phyloP scores from a whole-genome alignment of 2,888 invertebrate genomes.

The Campopleginae sp. region DNA sequence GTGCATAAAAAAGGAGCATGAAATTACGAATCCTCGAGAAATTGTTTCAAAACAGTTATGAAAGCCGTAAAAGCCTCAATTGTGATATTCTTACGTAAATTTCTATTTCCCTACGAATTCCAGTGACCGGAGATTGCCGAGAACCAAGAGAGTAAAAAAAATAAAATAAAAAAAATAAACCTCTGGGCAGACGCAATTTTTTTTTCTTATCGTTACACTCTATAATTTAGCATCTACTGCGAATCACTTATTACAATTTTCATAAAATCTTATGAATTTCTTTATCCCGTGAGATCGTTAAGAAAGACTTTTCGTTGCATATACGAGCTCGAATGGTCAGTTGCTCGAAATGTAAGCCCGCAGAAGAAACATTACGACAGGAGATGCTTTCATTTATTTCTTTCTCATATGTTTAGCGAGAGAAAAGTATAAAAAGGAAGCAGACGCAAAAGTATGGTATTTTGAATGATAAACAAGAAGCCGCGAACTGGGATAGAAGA shows the following conservation, averaged over 20 bases:
- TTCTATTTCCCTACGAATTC: background rate
- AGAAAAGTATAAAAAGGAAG: background rate
- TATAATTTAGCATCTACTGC: background rate
- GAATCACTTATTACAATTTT: background rate
- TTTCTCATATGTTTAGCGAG: background rate
- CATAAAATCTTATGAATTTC: background rate
- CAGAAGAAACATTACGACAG: background rate
- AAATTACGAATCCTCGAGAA: background rate
- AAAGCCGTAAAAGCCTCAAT: background rate
- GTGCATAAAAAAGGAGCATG: background rate
- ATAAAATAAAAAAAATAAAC: background rate
- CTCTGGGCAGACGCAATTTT: background rate
- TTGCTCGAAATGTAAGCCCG: background rate
- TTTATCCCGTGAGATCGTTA: background rate
- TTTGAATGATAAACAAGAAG: background rate
- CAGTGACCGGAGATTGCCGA: background rate
- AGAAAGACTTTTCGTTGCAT: background rate
- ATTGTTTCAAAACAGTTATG: background rate
- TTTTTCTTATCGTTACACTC: background rate
- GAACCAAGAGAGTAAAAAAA: background rate
- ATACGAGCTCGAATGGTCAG: background rate
- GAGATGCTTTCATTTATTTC: conserved; percentile 15
- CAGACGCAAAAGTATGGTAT: conserved; percentile 1
- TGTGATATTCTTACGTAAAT: conserved; percentile 3
- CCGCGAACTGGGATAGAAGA: background rate